Evolutionary conservation across 2,113 vertebrate species (phyloP).

Genomic region (Podilymbus podiceps): DNA sequence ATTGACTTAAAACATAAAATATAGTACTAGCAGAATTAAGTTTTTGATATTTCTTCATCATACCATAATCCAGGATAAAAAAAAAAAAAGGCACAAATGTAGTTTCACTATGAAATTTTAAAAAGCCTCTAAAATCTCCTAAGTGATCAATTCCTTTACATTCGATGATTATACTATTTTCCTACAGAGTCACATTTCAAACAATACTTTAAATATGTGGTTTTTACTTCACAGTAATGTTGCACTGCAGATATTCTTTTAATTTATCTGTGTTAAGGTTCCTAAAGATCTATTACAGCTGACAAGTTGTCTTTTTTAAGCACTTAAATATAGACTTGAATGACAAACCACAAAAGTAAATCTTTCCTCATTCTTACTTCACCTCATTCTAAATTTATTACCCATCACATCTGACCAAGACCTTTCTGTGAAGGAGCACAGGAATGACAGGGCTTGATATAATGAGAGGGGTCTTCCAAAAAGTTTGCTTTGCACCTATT

Average conservation of each 20-base stretch:
- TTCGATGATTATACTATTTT: not conserved
- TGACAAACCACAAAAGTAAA: constrained; percentile 21
- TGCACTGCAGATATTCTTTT: not conserved
- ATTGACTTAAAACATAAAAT: not conserved
- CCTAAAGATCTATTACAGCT: not conserved
- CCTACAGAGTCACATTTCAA: not conserved
- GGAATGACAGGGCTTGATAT: not conserved
- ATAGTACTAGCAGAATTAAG: not conserved
- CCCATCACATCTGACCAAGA: not conserved
- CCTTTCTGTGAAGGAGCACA: not conserved
- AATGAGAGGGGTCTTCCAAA: not conserved
- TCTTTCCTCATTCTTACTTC: constrained; percentile 41
- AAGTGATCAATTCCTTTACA: not conserved
- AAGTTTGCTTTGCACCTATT: not conserved
- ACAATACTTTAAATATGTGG: not conserved
- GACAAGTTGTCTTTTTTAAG: not conserved
- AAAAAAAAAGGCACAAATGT: not conserved
- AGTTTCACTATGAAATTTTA: not conserved
- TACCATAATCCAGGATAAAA: not conserved
- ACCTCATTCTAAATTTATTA: constrained; percentile 4
- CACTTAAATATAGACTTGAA: constrained; percentile 31
- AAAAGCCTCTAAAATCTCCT: not conserved
- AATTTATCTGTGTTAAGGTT: constrained; percentile 10
- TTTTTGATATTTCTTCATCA: not conserved
- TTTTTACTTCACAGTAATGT: not conserved